A percentile compares a stretch with the other conserved stretches of the same genome.
phyloP scores from a whole-genome alignment of 2,888 invertebrate genomes.

The Eristalis pertinax region DNA sequence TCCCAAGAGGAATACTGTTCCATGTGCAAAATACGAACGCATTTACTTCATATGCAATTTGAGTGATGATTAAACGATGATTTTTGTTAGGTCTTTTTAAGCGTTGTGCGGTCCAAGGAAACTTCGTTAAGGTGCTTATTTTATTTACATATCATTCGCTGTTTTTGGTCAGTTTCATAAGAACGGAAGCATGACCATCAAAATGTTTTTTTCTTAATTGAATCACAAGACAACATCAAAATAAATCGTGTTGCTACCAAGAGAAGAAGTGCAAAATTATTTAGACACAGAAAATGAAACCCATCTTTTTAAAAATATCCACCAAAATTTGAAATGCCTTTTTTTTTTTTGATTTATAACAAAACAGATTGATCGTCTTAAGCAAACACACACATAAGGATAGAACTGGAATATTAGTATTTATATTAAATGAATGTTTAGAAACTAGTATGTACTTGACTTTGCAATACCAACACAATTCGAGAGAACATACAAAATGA shows the following conservation, averaged over 20 bases:
- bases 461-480: conserved; percentile 71
- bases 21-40: too few relatives aligned
- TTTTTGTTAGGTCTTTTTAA: too few relatives aligned
- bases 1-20: too few relatives aligned
- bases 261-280: conserved; percentile 59
- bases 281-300: conserved; percentile 51
- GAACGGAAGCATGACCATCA: conserved; percentile 30
- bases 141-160: background rate
- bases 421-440: conserved; percentile 56
- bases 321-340: conserved; percentile 3
- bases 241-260: conserved; percentile 56
- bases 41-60: too few relatives aligned
- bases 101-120: too few relatives aligned
- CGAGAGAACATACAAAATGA: conserved; percentile 68
- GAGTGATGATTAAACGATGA: too few relatives aligned
- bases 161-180: background rate
- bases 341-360: background rate
- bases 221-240: conserved; percentile 48
- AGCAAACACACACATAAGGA: conserved; percentile 47
- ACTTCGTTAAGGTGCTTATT: background rate
- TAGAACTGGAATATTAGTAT: conserved; percentile 61
- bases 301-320: conserved; percentile 35
- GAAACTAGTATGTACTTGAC: conserved; percentile 71
- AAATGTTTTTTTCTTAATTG: background rate
- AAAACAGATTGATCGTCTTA: conserved; percentile 27